Evolutionary conservation across 1,140 invertebrate species (phyloP).

Genomic region (Drosophila ercepeae): DNA sequence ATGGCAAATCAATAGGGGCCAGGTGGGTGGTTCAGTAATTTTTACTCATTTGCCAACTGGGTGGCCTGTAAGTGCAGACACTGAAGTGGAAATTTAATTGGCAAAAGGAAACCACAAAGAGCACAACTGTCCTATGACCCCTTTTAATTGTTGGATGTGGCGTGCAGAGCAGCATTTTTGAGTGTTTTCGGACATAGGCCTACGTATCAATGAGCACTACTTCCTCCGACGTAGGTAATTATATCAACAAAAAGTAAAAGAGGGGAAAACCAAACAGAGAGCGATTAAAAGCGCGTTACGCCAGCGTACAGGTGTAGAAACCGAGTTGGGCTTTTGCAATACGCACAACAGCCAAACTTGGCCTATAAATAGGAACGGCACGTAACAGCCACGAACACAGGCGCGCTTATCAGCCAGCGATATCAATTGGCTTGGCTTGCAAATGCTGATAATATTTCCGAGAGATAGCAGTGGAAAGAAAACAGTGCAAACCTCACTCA

Average conservation of each 20-base stretch:
- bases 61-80: constrained; percentile 27
- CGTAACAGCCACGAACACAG: constrained; percentile 32
- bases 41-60: constrained; percentile 36
- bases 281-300: constrained; percentile 68
- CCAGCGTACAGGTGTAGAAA: constrained; percentile 34
- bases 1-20: constrained; percentile 34
- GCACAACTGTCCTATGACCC: constrained; percentile 20
- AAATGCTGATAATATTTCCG: constrained; percentile 67
- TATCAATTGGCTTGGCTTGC: constrained; percentile 60
- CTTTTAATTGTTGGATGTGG: constrained; percentile 19
- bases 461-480: constrained; percentile 15
- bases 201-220: constrained; percentile 7
- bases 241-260: constrained; percentile 16
- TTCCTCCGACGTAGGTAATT: constrained; percentile 52
- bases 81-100: constrained; percentile 45
- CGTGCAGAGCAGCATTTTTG: neutral
- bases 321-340: constrained; percentile 29
- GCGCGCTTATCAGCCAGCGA: constrained; percentile 49
- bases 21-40: constrained; percentile 10
- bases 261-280: neutral
- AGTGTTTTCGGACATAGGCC: constrained; percentile 25
- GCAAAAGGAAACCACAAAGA: constrained; percentile 30
- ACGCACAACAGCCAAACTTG: constrained; percentile 66
- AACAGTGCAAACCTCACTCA: constrained; percentile 45
- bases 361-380: constrained; percentile 61